These are phyloP conservation scores for Mustelus asterias DNA, from an alignment of 2,113 vertebrate species.

Conservation along the genomic window DNA sequence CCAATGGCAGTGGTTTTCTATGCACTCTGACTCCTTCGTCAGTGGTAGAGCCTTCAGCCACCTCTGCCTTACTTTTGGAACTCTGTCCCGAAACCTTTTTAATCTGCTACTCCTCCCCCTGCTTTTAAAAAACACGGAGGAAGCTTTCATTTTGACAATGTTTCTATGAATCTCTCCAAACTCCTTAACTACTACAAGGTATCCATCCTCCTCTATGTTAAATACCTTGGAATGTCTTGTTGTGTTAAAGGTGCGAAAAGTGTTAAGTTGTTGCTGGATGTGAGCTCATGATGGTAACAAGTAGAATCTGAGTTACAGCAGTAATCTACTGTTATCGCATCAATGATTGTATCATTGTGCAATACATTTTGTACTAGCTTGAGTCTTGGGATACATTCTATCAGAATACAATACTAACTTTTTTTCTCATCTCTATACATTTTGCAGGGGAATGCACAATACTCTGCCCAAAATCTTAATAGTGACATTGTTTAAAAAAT, in stretches of 20 bases:
- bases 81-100: background rate
- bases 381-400: background rate
- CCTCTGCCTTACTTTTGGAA: background rate
- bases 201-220: background rate
- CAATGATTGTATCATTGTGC: background rate
- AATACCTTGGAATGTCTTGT: no score
- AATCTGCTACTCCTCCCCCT: background rate
- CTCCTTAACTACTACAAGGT: background rate
- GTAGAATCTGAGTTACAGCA: background rate
- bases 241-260: background rate
- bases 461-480: no score
- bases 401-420: background rate
- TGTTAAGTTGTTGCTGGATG: background rate
- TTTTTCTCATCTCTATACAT: background rate
- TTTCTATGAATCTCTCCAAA: background rate
- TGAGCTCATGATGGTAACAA: background rate
- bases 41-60: background rate
- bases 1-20: background rate
- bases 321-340: background rate
- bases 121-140: background rate
- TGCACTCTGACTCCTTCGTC: background rate
- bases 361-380: background rate
- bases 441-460: no score
- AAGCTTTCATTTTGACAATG: background rate
- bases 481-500: background rate